These are phyloP conservation scores for Petrolisthes cinctipes DNA, from an alignment of 2,888 invertebrate genomes.

Conservation along the genomic window DNA sequence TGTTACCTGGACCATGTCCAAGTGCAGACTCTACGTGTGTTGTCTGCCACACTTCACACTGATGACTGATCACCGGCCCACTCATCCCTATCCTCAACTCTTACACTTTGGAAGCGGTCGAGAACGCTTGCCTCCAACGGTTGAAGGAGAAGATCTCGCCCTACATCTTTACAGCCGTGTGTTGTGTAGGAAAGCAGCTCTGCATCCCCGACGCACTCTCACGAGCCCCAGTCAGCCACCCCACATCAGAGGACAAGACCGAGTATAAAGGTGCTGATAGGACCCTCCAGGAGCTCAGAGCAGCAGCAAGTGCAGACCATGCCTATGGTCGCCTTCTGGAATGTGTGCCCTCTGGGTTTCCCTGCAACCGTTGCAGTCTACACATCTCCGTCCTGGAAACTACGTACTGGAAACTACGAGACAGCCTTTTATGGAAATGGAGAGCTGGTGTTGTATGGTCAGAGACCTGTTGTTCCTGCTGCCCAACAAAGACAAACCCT, in stretches of 20 bases:
- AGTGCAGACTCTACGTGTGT: constrained; percentile 27
- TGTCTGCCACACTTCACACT: constrained; percentile 20
- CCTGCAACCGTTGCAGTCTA: too few relatives aligned
- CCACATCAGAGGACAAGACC: background rate
- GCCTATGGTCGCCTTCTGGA: background rate
- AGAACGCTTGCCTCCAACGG: constrained; percentile 33
- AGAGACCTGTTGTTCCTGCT: too few relatives aligned
- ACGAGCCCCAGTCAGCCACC: background rate
- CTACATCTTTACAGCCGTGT: background rate
- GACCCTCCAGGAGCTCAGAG: background rate
- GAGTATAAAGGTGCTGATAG: background rate
- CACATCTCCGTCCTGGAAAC: too few relatives aligned
- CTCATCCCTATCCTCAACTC: constrained; percentile 3
- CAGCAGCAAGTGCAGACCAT: background rate
- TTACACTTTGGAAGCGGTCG: constrained; percentile 25
- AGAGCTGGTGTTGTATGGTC: background rate
- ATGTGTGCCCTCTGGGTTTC: too few relatives aligned
- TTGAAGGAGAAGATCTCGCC: constrained; percentile 5
- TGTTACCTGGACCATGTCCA: constrained; percentile 34
- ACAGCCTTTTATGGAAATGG: background rate
- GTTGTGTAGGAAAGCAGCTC: constrained; percentile 16
- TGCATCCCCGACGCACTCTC: background rate
- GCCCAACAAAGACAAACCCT: background rate
- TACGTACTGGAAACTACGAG: too few relatives aligned
- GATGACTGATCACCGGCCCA: constrained; percentile 1